These are phyloP conservation scores for Hydrozoanthus tunicans DNA, from an alignment of 64 coral and sea anemone genomes.

Conservation along the genomic window DNA sequence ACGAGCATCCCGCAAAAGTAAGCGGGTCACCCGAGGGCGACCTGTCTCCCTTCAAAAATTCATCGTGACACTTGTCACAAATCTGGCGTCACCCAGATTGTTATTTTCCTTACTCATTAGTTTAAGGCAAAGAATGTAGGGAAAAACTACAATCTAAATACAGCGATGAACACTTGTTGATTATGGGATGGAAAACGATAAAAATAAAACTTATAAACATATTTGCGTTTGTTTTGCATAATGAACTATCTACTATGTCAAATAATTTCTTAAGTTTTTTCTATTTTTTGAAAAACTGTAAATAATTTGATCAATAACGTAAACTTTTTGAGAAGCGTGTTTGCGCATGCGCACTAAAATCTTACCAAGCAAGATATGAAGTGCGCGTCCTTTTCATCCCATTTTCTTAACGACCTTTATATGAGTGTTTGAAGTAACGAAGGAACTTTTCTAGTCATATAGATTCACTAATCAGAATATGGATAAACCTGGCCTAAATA, in stretches of 20 bases:
- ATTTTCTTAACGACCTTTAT: too few relatives aligned
- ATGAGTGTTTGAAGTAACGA: too few relatives aligned
- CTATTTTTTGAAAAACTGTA: not conserved
- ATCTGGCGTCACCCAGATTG: slow-evolving; percentile 99
- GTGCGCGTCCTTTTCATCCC: too few relatives aligned
- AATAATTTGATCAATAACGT: not conserved
- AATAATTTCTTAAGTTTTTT: not conserved
- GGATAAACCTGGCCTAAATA: too few relatives aligned
- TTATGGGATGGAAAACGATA: slow-evolving; percentile 11
- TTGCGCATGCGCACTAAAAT: slow-evolving; percentile 27
- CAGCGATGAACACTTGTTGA: not conserved
- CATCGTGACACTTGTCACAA: slow-evolving; percentile 81
- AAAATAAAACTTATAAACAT: not conserved
- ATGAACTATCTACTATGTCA: not conserved
- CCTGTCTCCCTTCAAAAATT: slow-evolving; percentile 68
- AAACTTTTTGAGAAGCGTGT: not conserved
- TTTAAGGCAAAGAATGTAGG: slow-evolving; percentile 73
- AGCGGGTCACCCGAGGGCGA: slow-evolving; percentile 49
- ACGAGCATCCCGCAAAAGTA: slow-evolving; percentile 50
- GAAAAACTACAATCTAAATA: not conserved
- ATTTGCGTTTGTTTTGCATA: not conserved
- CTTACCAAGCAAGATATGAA: too few relatives aligned
- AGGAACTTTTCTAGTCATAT: too few relatives aligned
- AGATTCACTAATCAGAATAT: too few relatives aligned
- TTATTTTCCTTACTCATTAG: slow-evolving; percentile 99